phyloP scores from a whole-genome alignment of 2,113 vertebrate species.

The Motacilla tschutschensis region DNA sequence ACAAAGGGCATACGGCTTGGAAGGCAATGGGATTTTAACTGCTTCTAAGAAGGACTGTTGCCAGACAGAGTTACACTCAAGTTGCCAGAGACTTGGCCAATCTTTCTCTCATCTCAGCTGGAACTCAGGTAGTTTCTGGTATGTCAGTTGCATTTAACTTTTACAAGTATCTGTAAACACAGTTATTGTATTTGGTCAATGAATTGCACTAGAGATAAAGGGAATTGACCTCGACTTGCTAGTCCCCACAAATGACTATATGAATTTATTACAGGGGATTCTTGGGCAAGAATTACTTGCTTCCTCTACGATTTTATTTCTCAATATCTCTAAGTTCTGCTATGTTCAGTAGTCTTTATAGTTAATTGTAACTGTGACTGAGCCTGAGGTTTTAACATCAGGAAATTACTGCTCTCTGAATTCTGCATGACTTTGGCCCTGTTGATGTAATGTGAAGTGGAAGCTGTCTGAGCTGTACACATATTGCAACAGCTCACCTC shows the following conservation, averaged over 20 bases:
- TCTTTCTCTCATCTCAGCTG: constrained; percentile 29
- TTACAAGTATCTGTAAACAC: not conserved
- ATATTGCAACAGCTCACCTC: not conserved
- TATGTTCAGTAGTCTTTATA: not conserved
- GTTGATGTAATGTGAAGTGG: not conserved
- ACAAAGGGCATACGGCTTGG: constrained; percentile 48
- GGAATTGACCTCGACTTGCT: not conserved
- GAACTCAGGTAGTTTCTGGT: constrained; percentile 41
- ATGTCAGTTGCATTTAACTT: constrained; percentile 66
- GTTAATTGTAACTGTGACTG: not conserved
- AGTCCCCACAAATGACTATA: not conserved
- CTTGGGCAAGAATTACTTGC: not conserved
- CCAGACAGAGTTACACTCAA: constrained; percentile 35
- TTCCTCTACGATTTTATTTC: not conserved
- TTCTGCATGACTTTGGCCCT: not conserved
- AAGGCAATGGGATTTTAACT: constrained; percentile 48
- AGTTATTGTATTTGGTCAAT: not conserved
- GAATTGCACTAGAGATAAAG: not conserved
- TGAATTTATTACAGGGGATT: not conserved
- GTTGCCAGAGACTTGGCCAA: constrained; percentile 30
- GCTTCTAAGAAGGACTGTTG: constrained; percentile 36
- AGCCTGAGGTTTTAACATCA: not conserved
- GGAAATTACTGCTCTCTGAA: not conserved
- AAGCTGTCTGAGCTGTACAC: constrained; percentile 7
- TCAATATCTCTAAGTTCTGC: not conserved